Percentiles rank a stretch among this genome's conserved stretches.
These are phyloP conservation scores for Amblyjoppa fuscipennis DNA, from an alignment of 2,888 invertebrate species.

Conservation along the genomic window DNA sequence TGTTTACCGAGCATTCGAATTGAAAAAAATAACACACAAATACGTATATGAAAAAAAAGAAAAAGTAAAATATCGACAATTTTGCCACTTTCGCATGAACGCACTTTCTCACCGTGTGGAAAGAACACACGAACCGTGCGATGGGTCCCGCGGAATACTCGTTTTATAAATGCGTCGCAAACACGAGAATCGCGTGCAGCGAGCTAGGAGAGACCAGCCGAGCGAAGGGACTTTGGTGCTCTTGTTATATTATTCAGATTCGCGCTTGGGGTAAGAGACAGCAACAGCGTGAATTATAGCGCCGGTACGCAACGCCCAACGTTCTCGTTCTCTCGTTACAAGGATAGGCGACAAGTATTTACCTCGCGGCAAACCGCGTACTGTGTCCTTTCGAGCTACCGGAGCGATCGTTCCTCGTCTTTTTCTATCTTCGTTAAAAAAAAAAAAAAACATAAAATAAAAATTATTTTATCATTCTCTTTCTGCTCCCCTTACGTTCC, in stretches of 20 bases:
- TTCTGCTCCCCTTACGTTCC: conserved; percentile 5
- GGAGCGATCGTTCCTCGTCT: conserved; percentile 31
- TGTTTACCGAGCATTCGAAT: not conserved
- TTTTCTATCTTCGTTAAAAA: not conserved
- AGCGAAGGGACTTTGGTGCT: conserved; percentile 41
- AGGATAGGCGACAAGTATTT: conserved; percentile 63
- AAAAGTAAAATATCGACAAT: not conserved
- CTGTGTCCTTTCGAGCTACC: conserved; percentile 26
- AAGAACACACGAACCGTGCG: conserved; percentile 21
- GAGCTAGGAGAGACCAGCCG: conserved; percentile 24
- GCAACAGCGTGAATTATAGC: conserved; percentile 60
- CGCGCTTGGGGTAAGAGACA: conserved; percentile 36
- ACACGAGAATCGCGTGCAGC: conserved; percentile 67
- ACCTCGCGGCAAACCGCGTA: conserved; percentile 27
- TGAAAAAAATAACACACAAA: not conserved
- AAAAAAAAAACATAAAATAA: no score
- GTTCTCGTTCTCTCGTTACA: conserved; percentile 64
- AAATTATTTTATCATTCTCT: conserved; percentile 17
- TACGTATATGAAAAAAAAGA: not conserved
- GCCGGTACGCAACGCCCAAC: conserved; percentile 54
- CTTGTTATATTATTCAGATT: conserved; percentile 68
- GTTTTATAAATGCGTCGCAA: conserved; percentile 47
- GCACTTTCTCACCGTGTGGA: conserved; percentile 22
- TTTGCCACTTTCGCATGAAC: not conserved
- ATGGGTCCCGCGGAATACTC: conserved; percentile 23